Evolutionary conservation across 2,113 vertebrate species (phyloP), one percentile per base, ranked within the genome.

Genomic region (Ochotona curzoniae): DNA sequence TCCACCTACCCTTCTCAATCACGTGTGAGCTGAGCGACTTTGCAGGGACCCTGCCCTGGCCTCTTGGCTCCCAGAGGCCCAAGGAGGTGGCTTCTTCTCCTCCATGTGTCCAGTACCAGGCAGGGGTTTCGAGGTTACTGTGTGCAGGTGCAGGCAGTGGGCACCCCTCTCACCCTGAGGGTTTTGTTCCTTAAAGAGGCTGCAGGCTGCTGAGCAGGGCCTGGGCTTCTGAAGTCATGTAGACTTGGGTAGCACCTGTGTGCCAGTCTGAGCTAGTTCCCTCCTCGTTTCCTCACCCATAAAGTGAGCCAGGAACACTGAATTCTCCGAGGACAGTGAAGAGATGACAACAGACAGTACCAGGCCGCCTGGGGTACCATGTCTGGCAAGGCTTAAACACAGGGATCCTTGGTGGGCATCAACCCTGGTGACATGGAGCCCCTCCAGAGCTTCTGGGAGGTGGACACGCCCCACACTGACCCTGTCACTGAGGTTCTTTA

Each of bases 381-480:
- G 61, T 84, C 87, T 57, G 61, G 9, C 0, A 47, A 9, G n/a
- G 49, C 28, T 54, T 1, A 57, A 47, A 44, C 26, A 26, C 63
- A 57, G 89, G 21, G 78, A 21, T 25, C 32, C 25, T 14, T 74
- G 32, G 38, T 6, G 38, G 38, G 38, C 38, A 44, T 44, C 38
- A 44, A 44, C 3, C 9, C 12, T 1, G 4, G 17, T 4, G 38
- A 44, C 1, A 1, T 0, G 30, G 13, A 71, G 47, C 3, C 20
- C 73, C 54, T 21, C 25, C 2, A 2, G 35, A n/a, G 47, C 54
- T 26, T 21, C 73, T 54, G 15, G 70, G 60, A 83, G 73, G 49
- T 25, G 30, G 57, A 71, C 4, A 8, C 86, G 61, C 3, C 11
- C 35, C 49, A 44, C 30, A 30, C 30, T 23, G 2, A 60, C 44